Evolutionary conservation across 2,113 vertebrate genomes (phyloP).

Genomic region (Burhinus bistriatus): DNA sequence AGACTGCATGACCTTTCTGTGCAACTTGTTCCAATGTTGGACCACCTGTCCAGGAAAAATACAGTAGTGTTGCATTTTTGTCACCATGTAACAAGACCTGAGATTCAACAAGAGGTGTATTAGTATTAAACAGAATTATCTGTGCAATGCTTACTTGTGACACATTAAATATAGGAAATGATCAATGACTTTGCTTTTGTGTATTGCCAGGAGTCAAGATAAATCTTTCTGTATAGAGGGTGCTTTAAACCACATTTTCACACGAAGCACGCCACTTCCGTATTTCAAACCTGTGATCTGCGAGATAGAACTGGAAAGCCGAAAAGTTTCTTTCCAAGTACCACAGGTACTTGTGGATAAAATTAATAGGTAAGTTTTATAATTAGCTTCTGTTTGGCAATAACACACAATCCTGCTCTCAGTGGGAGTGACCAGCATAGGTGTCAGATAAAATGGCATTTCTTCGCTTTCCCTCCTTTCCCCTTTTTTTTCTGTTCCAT

Average conservation of each 20-base stretch:
- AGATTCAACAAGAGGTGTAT: neutral
- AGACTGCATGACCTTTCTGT: neutral
- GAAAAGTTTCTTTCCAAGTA: conserved; percentile 73
- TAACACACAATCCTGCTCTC: neutral
- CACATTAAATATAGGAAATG: neutral
- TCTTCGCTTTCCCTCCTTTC: neutral
- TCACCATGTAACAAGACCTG: neutral
- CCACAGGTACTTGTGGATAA: conserved; percentile 83
- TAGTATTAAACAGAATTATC: neutral
- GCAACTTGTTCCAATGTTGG: neutral
- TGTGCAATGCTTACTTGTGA: neutral
- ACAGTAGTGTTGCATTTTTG: neutral
- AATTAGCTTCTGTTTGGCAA: neutral
- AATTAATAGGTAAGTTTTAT: conserved; percentile 79
- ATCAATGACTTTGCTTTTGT: neutral
- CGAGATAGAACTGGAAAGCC: conserved; percentile 66
- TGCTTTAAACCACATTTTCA: conserved; percentile 88
- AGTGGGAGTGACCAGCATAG: neutral
- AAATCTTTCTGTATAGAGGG: conserved; percentile 87
- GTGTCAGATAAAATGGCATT: neutral
- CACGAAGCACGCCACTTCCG: conserved; percentile 72
- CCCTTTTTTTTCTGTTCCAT: neutral
- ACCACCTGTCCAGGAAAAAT: neutral
- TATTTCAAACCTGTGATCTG: conserved; percentile 55
- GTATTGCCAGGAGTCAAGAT: conserved; percentile 86